Evolutionary conservation across 1,140 invertebrate genomes (phyloP).

Genomic region (Scaptomyza pallida): DNA sequence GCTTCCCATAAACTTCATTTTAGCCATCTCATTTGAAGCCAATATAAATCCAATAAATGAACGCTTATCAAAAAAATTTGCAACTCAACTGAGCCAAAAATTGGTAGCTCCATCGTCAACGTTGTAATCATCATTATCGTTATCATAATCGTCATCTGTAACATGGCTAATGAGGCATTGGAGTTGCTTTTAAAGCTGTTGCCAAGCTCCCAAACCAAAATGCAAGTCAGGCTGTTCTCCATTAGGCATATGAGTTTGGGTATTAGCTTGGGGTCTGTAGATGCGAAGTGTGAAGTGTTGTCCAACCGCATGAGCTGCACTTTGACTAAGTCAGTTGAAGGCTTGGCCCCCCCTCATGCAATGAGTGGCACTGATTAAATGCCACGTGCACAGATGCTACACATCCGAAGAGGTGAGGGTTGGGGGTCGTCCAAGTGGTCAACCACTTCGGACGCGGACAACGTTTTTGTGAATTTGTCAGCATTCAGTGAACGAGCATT

Average conservation of each 20-base stretch:
- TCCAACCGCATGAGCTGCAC: conserved; percentile 71
- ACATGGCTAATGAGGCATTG: conserved; percentile 19
- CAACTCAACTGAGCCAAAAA: conserved; percentile 37
- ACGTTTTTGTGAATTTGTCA: conserved; percentile 39
- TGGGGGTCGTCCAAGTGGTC: conserved; percentile 51
- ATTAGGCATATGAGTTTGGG: conserved; percentile 20
- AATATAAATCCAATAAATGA: conserved; percentile 52
- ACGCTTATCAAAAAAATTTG: conserved; percentile 41
- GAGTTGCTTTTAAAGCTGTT: conserved; percentile 36
- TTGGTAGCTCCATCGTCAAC: conserved; percentile 29
- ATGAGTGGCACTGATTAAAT: conserved; percentile 58
- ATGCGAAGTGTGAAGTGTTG: background rate
- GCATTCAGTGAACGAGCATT: conserved; percentile 41
- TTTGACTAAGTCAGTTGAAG: conserved; percentile 53
- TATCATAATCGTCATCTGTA: conserved; percentile 13
- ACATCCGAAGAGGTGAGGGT: background rate
- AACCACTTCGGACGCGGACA: conserved; percentile 54
- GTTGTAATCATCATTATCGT: conserved; percentile 24
- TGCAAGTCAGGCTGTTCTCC: conserved; percentile 47
- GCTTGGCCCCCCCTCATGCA: conserved; percentile 21
- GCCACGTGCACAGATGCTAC: conserved; percentile 46
- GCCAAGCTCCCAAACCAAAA: conserved; percentile 13
- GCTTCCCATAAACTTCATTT: no score
- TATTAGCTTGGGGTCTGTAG: background rate
- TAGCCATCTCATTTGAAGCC: background rate